Evolutionary conservation across 2,113 vertebrate genomes (phyloP).

Genomic region (Pseudopodoces humilis): DNA sequence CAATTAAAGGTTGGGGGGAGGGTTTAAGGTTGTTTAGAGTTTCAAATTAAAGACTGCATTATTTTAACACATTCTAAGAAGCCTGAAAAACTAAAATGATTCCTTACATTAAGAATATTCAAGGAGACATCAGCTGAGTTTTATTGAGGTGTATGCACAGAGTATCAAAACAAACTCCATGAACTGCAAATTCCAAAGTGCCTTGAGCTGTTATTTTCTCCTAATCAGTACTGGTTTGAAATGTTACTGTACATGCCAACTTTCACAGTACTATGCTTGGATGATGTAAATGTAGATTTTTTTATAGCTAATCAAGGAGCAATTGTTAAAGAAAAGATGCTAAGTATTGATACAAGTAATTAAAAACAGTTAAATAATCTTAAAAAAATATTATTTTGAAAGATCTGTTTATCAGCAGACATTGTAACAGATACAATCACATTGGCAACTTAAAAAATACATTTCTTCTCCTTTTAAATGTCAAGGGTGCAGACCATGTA

Average conservation of each 20-base stretch:
- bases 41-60: background rate
- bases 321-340: conserved; percentile 60
- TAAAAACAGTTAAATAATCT: background rate
- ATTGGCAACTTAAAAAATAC: background rate
- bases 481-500: background rate
- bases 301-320: conserved; percentile 27
- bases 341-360: conserved; percentile 66
- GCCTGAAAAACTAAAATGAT: background rate
- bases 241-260: background rate
- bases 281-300: background rate
- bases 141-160: background rate
- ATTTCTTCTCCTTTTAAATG: background rate
- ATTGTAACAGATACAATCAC: background rate
- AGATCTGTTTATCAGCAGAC: background rate
- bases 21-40: background rate
- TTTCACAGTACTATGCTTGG: background rate
- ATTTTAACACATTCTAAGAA: background rate
- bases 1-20: background rate
- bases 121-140: background rate
- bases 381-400: background rate
- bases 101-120: background rate
- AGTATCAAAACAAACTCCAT: background rate
- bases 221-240: background rate
- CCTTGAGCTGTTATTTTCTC: background rate
- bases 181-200: background rate